Base-by-base conservation (phyloP, 2,797 vertebrate species). In the Dendrocincla fuliginosa region DNA sequence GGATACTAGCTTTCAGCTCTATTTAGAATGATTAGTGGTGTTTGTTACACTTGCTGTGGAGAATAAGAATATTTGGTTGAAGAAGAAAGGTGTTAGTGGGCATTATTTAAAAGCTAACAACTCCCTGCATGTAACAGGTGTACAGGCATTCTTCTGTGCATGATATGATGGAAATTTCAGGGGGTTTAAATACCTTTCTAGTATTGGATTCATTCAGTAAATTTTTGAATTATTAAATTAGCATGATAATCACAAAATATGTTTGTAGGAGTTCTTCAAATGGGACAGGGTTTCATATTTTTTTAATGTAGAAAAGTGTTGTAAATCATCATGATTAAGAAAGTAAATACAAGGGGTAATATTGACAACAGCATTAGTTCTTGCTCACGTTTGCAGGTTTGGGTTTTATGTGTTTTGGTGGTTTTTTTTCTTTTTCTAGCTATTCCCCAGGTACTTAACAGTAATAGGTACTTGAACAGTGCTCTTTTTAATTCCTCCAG, bases 401-500 rank as follows among this genome's bases (percentile, higher is more conserved):
- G 18, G 7, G 2, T 82, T n/a, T 74, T 50, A 20, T 55, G 25
- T 15, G 35, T 18, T 33, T n/a, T 30, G 50, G 28, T 18, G 10
- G 20, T 15, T 17, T 6, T 14, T 16, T 17, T 25, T 6, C 15
- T 70, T 84, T 89, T 35, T 42, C 25, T 18, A 14, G 9, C 16
- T 84, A 5, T 52, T 10, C 24, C 24, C 88, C 19, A n/a, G 3
- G 41, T 68, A 47, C 10, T n/a, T 53, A 65, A 35, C 18, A 63
- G 35, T 50, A 55, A 41, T 14, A 52, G 14, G 16, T 61, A 16
- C 75, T 84, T 79, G 41, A 93, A 77, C 0, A 0, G 15, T 35
- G 5, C 13, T 92, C 16, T 84, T 81, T 77, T 92, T 88, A 68
- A 64, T 96, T 93, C 88, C 89, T 76, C 60, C 93, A 99, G 99